Evolutionary conservation across 2,797 vertebrate genomes (phyloP).

Genomic region (Tinamus major): DNA sequence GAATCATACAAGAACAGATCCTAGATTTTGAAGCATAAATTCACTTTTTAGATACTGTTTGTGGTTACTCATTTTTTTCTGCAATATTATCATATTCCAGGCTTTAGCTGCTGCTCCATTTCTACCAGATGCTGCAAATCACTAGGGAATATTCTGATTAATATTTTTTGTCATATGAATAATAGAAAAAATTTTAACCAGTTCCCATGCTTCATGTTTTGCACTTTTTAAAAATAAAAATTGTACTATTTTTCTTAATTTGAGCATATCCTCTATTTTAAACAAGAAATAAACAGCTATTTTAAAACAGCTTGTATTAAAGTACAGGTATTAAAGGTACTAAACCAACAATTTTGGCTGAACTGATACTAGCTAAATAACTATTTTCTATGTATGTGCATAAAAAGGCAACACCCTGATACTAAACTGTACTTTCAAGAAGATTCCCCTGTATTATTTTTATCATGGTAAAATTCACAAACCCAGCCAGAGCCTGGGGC

Average conservation of each 20-base stretch:
- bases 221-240: not conserved
- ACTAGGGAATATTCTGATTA: constrained; percentile 38
- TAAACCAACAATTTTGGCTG: constrained; percentile 4
- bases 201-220: not conserved
- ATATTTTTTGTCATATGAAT: constrained; percentile 16
- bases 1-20: not conserved
- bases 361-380: not conserved
- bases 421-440: constrained; percentile 20
- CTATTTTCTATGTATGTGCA: not conserved
- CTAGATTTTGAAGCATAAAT: constrained; percentile 22
- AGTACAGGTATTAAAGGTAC: not conserved
- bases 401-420: constrained; percentile 33
- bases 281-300: constrained; percentile 2
- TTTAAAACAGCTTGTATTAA: not conserved
- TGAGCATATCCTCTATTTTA: not conserved
- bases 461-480: constrained; percentile 44
- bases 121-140: constrained; percentile 61
- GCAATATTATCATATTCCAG: constrained; percentile 12
- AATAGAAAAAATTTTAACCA: constrained; percentile 1
- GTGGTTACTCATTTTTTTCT: constrained; percentile 46
- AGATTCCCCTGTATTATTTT: constrained; percentile 37
- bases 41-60: not conserved
- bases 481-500: constrained; percentile 19
- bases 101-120: not conserved
- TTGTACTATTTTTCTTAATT: not conserved